Evolutionary conservation across 2,888 invertebrate genomes (phyloP), one percentile per base, ranked within the genome.

Genomic region (Drosophila longiperda): DNA sequence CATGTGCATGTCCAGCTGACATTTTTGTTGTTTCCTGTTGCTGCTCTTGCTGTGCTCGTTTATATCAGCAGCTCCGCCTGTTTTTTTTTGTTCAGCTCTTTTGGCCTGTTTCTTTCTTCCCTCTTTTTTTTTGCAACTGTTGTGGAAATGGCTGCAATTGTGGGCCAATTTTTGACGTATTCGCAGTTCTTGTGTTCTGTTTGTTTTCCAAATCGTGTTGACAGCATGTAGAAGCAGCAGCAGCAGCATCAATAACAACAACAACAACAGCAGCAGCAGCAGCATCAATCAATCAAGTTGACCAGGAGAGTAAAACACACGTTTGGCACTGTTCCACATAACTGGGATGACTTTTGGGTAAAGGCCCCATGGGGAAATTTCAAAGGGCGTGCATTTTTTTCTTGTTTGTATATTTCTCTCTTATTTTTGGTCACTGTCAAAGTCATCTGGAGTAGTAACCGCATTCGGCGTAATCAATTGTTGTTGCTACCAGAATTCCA

Each of bases 161-260:
- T 89, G 87, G 90, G 87, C 85, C 90, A 87, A 75, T 81, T 88
- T 88, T 87, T 86, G 89, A 86, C 89, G 73, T 78, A 84, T 85
- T 75, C 67, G 75, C 75, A 72, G 77, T 74, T 70, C 66, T 67
- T 69, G 64, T 75, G 49, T 75, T 78, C 73, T 66, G 73, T 75
- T 89, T 76, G 75, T 90, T 88, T 75, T 75, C 73, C 72, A 84
- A 90, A 84, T 80, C 89, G 88, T 92, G 92, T 92, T 92, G 92
- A 92, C 93, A 92, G 93, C 88, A 82, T 83, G 60, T 70, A 69
- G 65, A 62, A 60, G 62, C 66, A 62, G 78, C 62, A 34, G 48
- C 38, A 61, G 54, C 26, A 40, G 34, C 32, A 54, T 20, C 55
- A 45, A 42, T 20, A 53, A 36, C 65, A 38, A 55, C 60, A 57